A percentile compares a stretch with the other conserved stretches of the same genome.
Evolutionary conservation across 2,113 vertebrate species (phyloP).

Genomic region (Chaetorhynchus papuensis): DNA sequence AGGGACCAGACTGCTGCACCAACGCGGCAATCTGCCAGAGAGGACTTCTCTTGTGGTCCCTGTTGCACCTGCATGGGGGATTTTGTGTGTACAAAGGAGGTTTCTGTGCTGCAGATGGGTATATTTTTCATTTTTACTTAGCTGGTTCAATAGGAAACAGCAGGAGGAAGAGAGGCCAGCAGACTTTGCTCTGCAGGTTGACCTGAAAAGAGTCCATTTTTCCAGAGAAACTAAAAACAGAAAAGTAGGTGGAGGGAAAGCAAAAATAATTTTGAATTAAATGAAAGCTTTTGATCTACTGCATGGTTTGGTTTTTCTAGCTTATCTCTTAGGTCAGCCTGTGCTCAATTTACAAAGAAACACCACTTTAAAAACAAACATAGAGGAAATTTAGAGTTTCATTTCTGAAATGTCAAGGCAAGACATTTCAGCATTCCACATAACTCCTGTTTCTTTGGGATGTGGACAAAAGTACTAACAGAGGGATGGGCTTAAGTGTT

Average conservation of each 20-base stretch:
- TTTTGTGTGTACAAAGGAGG: background rate
- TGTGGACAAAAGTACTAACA: background rate
- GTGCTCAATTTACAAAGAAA: background rate
- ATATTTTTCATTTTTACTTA: slow-evolving; percentile 22
- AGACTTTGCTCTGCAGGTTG: slow-evolving; percentile 12
- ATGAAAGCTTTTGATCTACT: background rate
- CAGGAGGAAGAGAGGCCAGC: slow-evolving; percentile 33
- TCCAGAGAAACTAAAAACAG: background rate
- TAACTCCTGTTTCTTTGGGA: background rate
- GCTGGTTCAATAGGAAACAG: slow-evolving; percentile 5
- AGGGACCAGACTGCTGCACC: background rate
- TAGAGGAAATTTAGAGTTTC: background rate
- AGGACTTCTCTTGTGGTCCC: background rate
- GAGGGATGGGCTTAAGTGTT: background rate
- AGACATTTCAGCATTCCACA: background rate
- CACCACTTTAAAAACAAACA: background rate
- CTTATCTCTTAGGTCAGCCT: slow-evolving; percentile 7
- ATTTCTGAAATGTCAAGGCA: background rate
- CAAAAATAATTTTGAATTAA: slow-evolving; percentile 1
- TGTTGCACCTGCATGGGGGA: background rate
- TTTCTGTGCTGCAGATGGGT: background rate
- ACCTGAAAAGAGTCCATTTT: slow-evolving; percentile 13
- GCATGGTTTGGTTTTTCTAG: background rate
- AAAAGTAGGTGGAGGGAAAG: background rate
- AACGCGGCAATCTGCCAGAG: background rate